phyloP scores from a whole-genome alignment of 2,888 invertebrate genomes.

The Drosophila lutescens region DNA sequence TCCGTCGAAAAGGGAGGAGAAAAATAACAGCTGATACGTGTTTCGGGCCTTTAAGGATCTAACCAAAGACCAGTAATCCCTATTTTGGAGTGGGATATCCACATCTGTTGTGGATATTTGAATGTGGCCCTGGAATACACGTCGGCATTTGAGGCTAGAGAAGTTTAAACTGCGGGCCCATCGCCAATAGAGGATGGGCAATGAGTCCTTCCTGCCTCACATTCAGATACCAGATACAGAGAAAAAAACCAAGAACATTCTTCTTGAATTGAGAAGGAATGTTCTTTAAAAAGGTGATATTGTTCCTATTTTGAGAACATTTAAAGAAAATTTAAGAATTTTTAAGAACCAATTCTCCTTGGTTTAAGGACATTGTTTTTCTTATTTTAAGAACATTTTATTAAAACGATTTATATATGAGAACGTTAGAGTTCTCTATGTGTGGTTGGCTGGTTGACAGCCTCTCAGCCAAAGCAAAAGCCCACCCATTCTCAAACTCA shows the following conservation, averaged over 20 bases:
- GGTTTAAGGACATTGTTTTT: no score
- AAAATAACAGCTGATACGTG: constrained; percentile 24
- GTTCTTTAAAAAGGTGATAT: no score
- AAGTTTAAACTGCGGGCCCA: constrained; percentile 67
- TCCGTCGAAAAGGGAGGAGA: constrained; percentile 45
- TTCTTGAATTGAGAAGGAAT: no score
- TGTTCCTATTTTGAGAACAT: no score
- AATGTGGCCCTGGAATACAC: constrained; percentile 28
- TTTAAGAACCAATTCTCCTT: no score
- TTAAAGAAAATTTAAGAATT: no score
- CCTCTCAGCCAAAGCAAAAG: constrained; percentile 16
- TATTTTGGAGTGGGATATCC: neutral
- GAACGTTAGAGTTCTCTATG: no score
- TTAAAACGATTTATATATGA: no score
- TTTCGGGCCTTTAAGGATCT: constrained; percentile 48
- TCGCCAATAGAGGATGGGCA: neutral
- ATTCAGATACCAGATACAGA: constrained; percentile 48
- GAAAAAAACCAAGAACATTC: neutral
- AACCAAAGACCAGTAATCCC: constrained; percentile 55
- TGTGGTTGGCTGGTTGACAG: constrained; percentile 22
- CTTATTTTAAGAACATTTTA: no score
- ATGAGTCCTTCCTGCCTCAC: constrained; percentile 29
- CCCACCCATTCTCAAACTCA: neutral
- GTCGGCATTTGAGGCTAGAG: neutral
- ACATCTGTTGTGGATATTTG: constrained; percentile 51